Base-by-base conservation (phyloP, 1,140 invertebrate genomes). In the Bombus polaris region DNA sequence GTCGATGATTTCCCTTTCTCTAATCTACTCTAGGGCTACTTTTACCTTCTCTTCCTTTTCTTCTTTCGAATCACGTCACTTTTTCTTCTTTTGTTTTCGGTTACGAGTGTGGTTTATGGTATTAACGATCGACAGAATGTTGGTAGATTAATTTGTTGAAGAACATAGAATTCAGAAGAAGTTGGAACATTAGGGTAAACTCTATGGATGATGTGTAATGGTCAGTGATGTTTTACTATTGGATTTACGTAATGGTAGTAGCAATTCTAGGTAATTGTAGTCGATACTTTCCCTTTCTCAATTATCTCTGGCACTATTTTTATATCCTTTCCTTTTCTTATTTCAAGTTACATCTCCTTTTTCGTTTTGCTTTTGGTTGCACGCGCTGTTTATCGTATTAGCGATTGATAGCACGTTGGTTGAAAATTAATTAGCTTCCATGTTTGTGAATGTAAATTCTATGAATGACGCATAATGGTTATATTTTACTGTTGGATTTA, bases 211-310 rank as follows among this genome's bases (percentile, higher is more conserved):
- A 22, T 53, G 47, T 8, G 18, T 2, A 53, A 53, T 8, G 18
- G 47, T 8, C 15, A 53, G 1, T 18, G 47, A 53, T 22, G 47
- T 53, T 53, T 22, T 53, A 53, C 47, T 6, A 18, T 18, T 53
- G 47, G 18, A 53, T 53, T 53, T 22, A 53, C 47, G 47, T 53
- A 53, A 53, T 53, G 47, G 47, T 22, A 53, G 18, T 53, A 53
- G 47, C 15, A 53, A 53, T 53, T 53, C 47, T 53, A 53, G 18
- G 18, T 76, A 68, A 81, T 81, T 82, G 59, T 28, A 62, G 37
- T n/a, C 25, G 53, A 44, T 39, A 37, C 15, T 44, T 42, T n/a
- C 28, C 32, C 68, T 78, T 59, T 70, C n/a, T 66, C 3, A 25
- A 44, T 78, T 9, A 32, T 59, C 32, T 39, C 25, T 22, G 9